Evolutionary conservation across 1,140 invertebrate species (phyloP), one percentile per base, ranked within the genome.

Genomic region (Copidosoma floridanum): DNA sequence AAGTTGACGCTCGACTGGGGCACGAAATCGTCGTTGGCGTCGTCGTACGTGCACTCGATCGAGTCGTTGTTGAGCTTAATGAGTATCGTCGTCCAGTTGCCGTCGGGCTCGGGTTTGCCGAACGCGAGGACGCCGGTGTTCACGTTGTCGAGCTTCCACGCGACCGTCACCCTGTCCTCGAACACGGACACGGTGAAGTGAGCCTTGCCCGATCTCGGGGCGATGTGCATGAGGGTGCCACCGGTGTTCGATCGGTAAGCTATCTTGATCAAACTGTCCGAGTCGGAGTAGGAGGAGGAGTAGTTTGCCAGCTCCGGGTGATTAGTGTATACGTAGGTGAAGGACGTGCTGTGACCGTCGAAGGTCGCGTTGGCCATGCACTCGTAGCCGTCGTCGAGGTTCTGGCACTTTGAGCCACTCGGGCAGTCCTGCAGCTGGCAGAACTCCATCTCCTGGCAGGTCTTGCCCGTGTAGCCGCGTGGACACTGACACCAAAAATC

Each of bases 371-470:
- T 93, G 0, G 92, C 86, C n/a, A 93, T 83, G 74, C 97, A 99
- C 81, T 97, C 93, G 79, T 91, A 95, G 18, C 96, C 95, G 65
- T 90, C 87, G 60, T 92, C 87, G 6, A 97, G 82, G 81, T 97
- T 97, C 43, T 88, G 83, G 74, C 96, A 99, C 32, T 83, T 84
- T 10, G 91, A 89, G 51, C 86, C 86, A 26, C 73, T 74, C 1
- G 96, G 95, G 78, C 97, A 99, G 16, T 84, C 81, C 68, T 90
- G 86, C 48, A 92, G 77, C 71, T 92, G 87, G 75, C 96, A 98
- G 79, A 95, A 95, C 77, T 98, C 92, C 75, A 93, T 86, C 69
- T 95, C 91, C 65, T 91, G 88, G 71, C 97, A 99, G 62, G 88
- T 88, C 80, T 94, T 94, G 24, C 95, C 95, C 71, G 93, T 93